Percentiles rank a stretch among this genome's conserved stretches.
Evolutionary conservation across 2,113 vertebrate species (phyloP).

Genomic region (Paramormyrops kingsleyae): DNA sequence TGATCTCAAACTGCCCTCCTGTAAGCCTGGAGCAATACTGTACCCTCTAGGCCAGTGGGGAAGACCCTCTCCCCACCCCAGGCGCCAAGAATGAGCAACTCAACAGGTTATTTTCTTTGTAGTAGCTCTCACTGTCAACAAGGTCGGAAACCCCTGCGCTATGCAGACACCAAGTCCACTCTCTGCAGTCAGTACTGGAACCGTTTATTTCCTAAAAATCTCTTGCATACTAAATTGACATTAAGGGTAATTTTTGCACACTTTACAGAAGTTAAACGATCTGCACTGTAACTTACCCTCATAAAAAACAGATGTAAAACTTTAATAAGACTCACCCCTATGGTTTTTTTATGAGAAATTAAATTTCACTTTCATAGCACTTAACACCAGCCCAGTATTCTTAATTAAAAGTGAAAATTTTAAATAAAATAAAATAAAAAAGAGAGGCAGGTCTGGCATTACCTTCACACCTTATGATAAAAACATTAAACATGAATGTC

Average conservation of each 20-base stretch:
- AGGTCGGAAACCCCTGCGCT: not conserved
- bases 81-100: not conserved
- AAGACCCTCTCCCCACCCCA: not conserved
- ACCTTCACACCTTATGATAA: not conserved
- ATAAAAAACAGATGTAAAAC: not conserved
- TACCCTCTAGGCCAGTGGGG: not conserved
- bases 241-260: not conserved
- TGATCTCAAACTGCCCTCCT: not conserved
- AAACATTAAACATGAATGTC: not conserved
- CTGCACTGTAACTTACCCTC: not conserved
- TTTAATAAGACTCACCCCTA: not conserved
- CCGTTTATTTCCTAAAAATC: not conserved
- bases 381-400: not conserved
- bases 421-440: not conserved
- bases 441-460: not conserved
- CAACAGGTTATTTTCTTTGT: not conserved
- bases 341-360: not conserved
- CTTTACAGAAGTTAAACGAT: not conserved
- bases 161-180: not conserved
- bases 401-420: not conserved
- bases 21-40: not conserved
- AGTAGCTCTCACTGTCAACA: not conserved
- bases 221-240: not conserved
- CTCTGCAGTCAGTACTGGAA: not conserved
- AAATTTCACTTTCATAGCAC: constrained; percentile 1